Base-by-base conservation (phyloP, 2,113 vertebrate genomes). In the Urocolius indicus region DNA sequence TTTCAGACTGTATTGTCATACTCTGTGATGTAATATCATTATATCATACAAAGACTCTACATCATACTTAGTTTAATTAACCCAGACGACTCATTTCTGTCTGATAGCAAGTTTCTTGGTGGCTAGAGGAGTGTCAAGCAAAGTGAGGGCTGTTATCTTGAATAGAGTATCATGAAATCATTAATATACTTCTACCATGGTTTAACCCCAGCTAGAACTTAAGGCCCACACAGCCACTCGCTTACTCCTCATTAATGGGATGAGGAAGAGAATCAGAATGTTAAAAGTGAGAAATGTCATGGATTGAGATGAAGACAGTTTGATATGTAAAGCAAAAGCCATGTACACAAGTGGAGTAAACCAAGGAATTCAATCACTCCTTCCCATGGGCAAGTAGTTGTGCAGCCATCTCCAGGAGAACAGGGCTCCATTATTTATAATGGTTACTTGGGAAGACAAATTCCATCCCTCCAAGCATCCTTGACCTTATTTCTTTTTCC, bases 1-100 rank as follows among this genome's bases (percentile, higher is more conserved):
- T 79, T 95, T 90, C 85, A 87, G 75, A 73, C 49, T 85, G 10
- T 14, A 68, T 68, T 94, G 66, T 83, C 66, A 68, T 17, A 41
- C 4, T 80, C 16, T 29, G 27, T 62, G 62, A 94, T 85, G 55
- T 62, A 94, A 93, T 85, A 72, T 83, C 58, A 15, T 65, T 83
- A 46, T 46, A 69, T 57, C 46, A 15, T 45, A 36, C 49, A 65
- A 94, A 68, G 63, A 62, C 19, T 83, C 49, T 83, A 85, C 20
- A 62, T 91, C 88, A 80, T 57, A 57, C 29, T 63, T 82, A 41
- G 22, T 89, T 79, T 90, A 91, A 91, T 91, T 93, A 94, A 76
- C n/a, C 58, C 21, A 61, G 92, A 77, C 67, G 62, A 62, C 62
- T 83, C 0, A n/a, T 49, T 85, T 87, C 54, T 84, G 16, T 45